phyloP scores from a whole-genome alignment of 2,113 vertebrate genomes.

The Tragelaphus scriptus region DNA sequence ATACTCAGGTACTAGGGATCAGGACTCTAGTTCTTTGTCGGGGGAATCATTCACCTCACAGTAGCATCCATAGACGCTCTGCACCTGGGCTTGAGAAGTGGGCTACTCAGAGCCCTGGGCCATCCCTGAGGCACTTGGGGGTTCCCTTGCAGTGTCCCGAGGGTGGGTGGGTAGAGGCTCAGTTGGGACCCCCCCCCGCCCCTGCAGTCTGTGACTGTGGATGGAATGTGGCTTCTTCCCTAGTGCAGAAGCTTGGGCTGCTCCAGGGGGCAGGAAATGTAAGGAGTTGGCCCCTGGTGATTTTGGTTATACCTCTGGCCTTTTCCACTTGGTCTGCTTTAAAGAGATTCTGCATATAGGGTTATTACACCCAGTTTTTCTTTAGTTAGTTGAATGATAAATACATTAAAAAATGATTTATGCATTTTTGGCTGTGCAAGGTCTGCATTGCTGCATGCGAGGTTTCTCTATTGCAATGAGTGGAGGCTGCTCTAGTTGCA shows the following conservation, averaged over 20 bases:
- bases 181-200: background rate
- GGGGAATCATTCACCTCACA: background rate
- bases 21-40: background rate
- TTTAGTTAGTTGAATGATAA: background rate
- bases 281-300: background rate
- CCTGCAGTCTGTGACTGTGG: background rate
- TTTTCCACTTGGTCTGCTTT: background rate
- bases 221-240: background rate
- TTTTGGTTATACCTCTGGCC: background rate
- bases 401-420: background rate
- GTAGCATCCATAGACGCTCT: background rate
- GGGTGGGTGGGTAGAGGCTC: background rate
- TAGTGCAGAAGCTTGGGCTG: background rate
- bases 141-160: background rate
- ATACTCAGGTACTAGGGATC: background rate
- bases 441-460: background rate
- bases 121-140: background rate
- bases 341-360: background rate
- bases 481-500: background rate
- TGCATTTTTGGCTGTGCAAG: background rate
- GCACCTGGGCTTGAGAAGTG: background rate
- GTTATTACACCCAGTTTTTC: background rate
- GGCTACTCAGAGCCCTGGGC: background rate
- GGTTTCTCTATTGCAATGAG: background rate
- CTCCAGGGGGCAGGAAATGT: background rate